Conservation (phyloP, 2,888 invertebrate genomes). For the Dryobota labecula region DNA sequence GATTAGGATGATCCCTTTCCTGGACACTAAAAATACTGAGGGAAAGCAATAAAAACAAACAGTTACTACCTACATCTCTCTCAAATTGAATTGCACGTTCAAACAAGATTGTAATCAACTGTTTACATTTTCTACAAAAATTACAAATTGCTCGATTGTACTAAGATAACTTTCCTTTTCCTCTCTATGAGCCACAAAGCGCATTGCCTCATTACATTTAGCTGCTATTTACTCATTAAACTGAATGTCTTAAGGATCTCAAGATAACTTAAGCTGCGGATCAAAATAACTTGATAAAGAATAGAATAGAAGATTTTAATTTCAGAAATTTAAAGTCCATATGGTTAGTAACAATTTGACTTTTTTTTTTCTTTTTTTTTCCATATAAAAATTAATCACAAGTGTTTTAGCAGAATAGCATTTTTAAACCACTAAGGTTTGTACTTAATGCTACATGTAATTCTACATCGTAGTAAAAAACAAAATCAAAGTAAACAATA, state of each 20-base stretch:
- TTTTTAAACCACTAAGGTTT: too few relatives aligned
- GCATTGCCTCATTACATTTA: conserved; percentile 34
- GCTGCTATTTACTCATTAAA: conserved; percentile 40
- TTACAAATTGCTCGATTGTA: conserved; percentile 7
- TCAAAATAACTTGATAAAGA: too few relatives aligned
- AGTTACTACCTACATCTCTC: conserved; percentile 24
- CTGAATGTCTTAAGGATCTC: conserved; percentile 19
- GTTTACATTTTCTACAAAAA: conserved; percentile 15
- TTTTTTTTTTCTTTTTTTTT: too few relatives aligned
- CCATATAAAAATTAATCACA: too few relatives aligned
- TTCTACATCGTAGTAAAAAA: too few relatives aligned
- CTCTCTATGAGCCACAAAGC: conserved; percentile 8
- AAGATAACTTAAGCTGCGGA: conserved; percentile 16
- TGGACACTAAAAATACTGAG: conserved; percentile 53
- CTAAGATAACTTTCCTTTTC: conserved; percentile 1
- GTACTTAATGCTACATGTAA: too few relatives aligned
- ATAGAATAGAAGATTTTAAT: too few relatives aligned
- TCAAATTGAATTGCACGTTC: conserved; percentile 31
- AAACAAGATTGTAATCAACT: conserved; percentile 1
- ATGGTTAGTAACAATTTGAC: too few relatives aligned
- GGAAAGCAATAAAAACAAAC: conserved; percentile 45
- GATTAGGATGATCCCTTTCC: conserved; percentile 42
- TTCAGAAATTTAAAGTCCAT: too few relatives aligned
- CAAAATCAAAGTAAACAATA: too few relatives aligned
- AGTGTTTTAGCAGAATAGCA: too few relatives aligned